Conservation (phyloP, 2,888 invertebrate genomes). For the Eudasyphora cyanicolor region DNA sequence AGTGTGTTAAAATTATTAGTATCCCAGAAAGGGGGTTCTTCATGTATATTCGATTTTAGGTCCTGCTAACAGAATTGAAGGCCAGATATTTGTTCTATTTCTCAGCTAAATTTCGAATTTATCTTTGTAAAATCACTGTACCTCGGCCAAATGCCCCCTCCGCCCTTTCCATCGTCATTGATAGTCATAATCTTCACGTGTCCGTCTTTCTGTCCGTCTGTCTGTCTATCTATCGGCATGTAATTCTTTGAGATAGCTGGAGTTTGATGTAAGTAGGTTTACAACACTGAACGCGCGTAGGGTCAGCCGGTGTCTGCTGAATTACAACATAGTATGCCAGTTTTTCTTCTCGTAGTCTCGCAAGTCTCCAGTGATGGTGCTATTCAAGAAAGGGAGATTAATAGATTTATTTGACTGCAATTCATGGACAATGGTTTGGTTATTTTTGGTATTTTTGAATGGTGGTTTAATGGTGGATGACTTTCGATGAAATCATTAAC, state of each 20-base stretch:
- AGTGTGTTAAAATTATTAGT: too few species aligned
- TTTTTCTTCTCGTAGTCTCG: too few species aligned
- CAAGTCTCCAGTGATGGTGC: neutral
- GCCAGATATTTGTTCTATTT: too few species aligned
- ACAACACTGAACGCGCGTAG: neutral
- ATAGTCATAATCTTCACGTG: neutral
- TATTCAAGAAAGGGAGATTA: neutral
- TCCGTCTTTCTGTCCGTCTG: neutral
- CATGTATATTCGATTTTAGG: too few species aligned
- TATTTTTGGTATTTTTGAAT: conserved; percentile 2
- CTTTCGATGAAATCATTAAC: conserved; percentile 30
- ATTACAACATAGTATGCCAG: neutral
- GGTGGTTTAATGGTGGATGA: neutral
- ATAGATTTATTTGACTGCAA: neutral
- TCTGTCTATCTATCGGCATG: neutral
- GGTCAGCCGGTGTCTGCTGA: neutral
- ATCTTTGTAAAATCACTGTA: too few species aligned
- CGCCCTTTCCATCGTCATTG: neutral
- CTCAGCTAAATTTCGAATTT: too few species aligned
- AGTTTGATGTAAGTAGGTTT: neutral
- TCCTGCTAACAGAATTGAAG: too few species aligned
- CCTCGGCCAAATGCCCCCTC: too few species aligned
- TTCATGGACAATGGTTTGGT: conserved; percentile 1
- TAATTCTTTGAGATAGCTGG: neutral
- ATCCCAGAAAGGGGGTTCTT: too few species aligned